Base-by-base conservation (phyloP, 2,113 vertebrate species). In the Regulus satrapa region DNA sequence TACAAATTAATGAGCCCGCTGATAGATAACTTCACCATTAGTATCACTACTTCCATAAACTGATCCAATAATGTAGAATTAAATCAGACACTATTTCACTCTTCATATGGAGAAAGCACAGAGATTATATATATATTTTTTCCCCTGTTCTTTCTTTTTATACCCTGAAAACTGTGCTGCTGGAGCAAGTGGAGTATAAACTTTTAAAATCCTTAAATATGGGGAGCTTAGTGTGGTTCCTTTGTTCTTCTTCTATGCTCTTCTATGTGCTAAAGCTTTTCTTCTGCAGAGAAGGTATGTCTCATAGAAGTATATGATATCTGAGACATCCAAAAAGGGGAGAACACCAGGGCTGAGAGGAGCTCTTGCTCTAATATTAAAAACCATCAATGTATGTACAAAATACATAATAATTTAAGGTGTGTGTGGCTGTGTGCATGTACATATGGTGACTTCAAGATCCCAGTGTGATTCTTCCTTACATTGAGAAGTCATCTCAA, bases 21-120 rank as follows among this genome's bases (percentile, higher is more conserved):
- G 86, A 94, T 92, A 92, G 88, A 91, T 95, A 94, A 73, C 89
- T 32, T 89, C 71, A 68, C 29, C 73, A 75, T 84, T 95, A 94
- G 18, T 25, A 75, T 71, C 48, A 48, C 67, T 95, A 81, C 62
- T 95, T 94, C 68, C 32, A 87, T 88, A 89, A 95, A 91, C 40
- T 86, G 49, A 77, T 89, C 31, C 0, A 0, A 19, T 64, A 41
- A 69, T 89, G 32, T 48, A 66, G 45, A 89, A 85, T 69, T 79
- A 89, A 87, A 75, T 73, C 49, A 79, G 45, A 43, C n/a, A 49
- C 8, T 64, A 32, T 87, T 91, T 89, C 73, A 66, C 34, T 82
- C 34, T 82, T 38, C 88, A 54, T 54, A 56, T 81, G 18, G 26
- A 82, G 24, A 64, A 90, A 82, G 43, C 51, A 8, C 5, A 69